Evolutionary conservation across 2,797 vertebrate species (phyloP), one percentile per base, ranked within the genome.

Genomic region (Peromyscus attwateri): DNA sequence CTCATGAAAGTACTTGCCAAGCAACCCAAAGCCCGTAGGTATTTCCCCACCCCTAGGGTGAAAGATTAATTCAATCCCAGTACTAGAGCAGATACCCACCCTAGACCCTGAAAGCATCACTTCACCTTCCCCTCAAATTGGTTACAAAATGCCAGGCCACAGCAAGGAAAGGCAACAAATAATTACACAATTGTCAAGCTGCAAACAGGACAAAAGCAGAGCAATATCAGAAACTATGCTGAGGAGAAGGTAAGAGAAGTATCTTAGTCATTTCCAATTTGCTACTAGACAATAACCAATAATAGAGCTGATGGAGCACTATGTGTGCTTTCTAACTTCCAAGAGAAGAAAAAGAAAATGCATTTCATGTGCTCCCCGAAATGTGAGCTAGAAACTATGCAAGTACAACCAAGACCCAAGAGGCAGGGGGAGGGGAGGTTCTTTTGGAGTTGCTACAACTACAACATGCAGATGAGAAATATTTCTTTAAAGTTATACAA

Each of bases 261-360:
- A 79, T 92, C 95, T 95, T 94, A 90, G 96, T 76, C 96, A 96
- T 94, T 98, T 97, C 96, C 94, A 98, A 97, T 98, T 97, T 98
- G 93, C 97, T 98, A 83, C 94, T 98, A 95, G 96, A 98, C 85
- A 96, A 92, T 92, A 97, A 93, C 97, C 98, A 98, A 98, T 97
- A 97, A 96, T 83, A 87, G 60, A 94, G 93, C 96, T 97, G 96
- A 97, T 71, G 66, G 75, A 68, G n/a, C 16, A 34, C 75, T n/a
- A 73, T 19, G 6, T 73, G 64, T 82, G 64, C 55, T 31, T 70
- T 60, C 71, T 82, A 95, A 98, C 96, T 98, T 98, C 92, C 95
- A 89, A 97, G 60, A 87, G 71, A 80, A 97, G 85, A 76, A 37
- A 96, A 91, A 95, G 49, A 92, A 96, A 80, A 87, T 14, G 2